Conservation (phyloP, 2,888 invertebrate genomes). For the Deladenus siricidicola region DNA sequence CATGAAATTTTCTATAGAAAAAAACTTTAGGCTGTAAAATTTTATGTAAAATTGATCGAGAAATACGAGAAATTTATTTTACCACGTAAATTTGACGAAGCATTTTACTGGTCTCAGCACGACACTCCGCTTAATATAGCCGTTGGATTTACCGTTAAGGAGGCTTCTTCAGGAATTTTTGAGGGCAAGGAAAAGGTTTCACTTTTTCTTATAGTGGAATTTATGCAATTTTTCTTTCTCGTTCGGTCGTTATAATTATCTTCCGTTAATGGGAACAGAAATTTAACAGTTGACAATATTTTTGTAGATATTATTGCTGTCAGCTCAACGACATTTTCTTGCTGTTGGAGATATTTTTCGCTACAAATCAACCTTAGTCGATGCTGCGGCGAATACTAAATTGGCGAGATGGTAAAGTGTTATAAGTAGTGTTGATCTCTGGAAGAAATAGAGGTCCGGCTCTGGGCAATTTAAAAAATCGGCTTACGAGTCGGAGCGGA, state of each 20-base stretch:
- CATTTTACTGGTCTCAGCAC: neutral
- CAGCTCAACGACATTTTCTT: slow-evolving; percentile 5
- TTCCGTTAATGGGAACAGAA: too few relatives aligned
- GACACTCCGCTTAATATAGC: neutral
- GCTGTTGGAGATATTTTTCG: slow-evolving; percentile 5
- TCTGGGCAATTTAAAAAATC: too few relatives aligned
- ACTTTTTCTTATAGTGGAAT: too few relatives aligned
- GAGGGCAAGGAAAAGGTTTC: too few relatives aligned
- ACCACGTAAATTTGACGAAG: neutral
- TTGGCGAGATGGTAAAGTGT: neutral
- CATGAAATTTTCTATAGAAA: too few relatives aligned
- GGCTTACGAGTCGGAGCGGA: too few relatives aligned
- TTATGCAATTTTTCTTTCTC: too few relatives aligned
- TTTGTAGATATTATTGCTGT: slow-evolving; percentile 1
- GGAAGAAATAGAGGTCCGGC: too few relatives aligned
- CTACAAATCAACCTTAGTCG: neutral
- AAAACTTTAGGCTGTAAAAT: neutral
- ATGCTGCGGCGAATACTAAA: neutral
- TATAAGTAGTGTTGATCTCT: too few relatives aligned
- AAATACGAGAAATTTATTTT: neutral
- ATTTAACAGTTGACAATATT: too few relatives aligned
- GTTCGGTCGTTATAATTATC: too few relatives aligned
- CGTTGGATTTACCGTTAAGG: neutral
- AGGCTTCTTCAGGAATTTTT: neutral
- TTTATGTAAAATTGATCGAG: neutral